Percentiles rank a stretch among this genome's conserved stretches.
These are phyloP conservation scores for Anhinga anhinga DNA, from an alignment of 2,113 vertebrate species.

Conservation along the genomic window DNA sequence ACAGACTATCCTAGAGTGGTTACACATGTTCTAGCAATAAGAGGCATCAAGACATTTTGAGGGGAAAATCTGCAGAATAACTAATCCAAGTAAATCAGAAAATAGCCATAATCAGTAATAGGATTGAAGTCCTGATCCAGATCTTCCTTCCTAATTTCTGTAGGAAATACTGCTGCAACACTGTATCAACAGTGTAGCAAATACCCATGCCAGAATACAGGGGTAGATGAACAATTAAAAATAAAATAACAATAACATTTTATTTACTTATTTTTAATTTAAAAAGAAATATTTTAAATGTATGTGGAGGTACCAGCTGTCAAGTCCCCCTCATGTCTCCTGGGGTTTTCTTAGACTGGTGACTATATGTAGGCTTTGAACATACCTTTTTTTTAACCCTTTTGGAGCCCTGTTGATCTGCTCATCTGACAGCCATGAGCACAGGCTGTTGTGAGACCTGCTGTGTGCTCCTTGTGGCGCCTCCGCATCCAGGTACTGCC, in stretches of 20 bases:
- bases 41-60: not conserved
- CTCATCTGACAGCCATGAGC: fast-evolving
- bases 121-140: not conserved
- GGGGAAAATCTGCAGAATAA: not conserved
- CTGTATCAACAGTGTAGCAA: not conserved
- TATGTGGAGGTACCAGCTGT: not conserved
- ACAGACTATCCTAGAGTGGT: not conserved
- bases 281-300: not conserved
- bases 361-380: not conserved
- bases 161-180: not conserved
- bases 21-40: not conserved
- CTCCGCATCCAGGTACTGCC: not conserved
- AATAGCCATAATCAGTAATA: not conserved
- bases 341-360: not conserved
- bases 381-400: not conserved
- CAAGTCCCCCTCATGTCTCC: not conserved
- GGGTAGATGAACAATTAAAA: not conserved
- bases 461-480: not conserved
- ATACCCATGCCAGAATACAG: not conserved
- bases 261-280: not conserved
- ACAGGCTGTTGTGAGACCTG: not conserved
- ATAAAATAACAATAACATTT: not conserved
- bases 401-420: not conserved
- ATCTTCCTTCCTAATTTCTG: not conserved
- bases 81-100: not conserved